phyloP scores from a whole-genome alignment of 2,797 vertebrate species.

The Pipistrellus pipistrellus region DNA sequence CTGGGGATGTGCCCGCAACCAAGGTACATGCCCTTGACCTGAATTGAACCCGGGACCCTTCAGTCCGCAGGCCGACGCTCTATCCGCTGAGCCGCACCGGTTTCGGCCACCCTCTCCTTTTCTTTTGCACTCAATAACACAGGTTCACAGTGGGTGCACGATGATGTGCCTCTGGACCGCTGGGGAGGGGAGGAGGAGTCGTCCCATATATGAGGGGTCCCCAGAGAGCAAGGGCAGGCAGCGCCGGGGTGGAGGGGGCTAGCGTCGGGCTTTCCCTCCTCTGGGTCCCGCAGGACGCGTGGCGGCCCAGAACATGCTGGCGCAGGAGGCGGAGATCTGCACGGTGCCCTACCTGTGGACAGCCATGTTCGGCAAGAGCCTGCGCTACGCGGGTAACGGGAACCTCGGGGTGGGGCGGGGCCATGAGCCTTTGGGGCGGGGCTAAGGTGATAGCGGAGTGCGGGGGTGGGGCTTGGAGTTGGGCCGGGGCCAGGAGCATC shows the following conservation, averaged over 20 bases:
- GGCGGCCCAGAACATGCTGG: conserved; percentile 97
- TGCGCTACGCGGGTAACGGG: conserved; percentile 95
- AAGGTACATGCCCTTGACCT: no score
- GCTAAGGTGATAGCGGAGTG: neutral
- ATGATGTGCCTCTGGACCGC: neutral
- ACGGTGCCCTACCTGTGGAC: conserved; percentile 98
- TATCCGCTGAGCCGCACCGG: no score
- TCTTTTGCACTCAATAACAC: no score
- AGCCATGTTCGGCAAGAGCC: conserved; percentile 98
- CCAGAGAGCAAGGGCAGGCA: neutral
- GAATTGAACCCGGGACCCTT: no score
- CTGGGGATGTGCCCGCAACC: no score
- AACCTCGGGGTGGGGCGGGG: neutral
- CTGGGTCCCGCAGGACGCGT: conserved; percentile 90
- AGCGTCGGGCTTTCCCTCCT: neutral
- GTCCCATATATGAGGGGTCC: neutral
- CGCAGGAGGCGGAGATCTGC: conserved; percentile 93
- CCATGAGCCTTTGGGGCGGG: no score
- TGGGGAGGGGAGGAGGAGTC: neutral
- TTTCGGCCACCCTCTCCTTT: no score
- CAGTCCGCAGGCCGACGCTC: no score
- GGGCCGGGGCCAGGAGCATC: no score
- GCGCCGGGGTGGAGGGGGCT: neutral
- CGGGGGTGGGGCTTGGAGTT: neutral
- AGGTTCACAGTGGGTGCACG: neutral